Conservation (phyloP, 2,888 invertebrate genomes). For the Apamea anceps region DNA sequence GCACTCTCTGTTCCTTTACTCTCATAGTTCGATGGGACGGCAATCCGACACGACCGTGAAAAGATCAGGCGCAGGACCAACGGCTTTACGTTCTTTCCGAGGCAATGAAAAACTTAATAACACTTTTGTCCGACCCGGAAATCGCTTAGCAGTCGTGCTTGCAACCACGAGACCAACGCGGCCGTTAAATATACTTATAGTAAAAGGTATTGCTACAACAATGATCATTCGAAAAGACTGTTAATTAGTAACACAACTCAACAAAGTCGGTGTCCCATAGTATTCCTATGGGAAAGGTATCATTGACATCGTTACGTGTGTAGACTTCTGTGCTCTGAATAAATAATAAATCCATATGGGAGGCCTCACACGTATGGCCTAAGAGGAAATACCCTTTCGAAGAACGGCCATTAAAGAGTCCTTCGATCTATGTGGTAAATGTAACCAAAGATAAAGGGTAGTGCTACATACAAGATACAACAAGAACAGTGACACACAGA, state of each 20-base stretch:
- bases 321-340: slow-evolving; percentile 37
- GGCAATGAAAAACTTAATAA: too few relatives aligned
- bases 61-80: too few relatives aligned
- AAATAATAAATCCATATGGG: slow-evolving; percentile 53
- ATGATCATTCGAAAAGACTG: slow-evolving; percentile 39
- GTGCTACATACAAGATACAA: not conserved
- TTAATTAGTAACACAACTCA: slow-evolving; percentile 45
- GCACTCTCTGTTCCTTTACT: too few relatives aligned
- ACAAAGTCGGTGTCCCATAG: slow-evolving; percentile 22
- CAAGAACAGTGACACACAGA: not conserved
- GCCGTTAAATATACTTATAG: too few relatives aligned
- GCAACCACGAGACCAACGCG: too few relatives aligned
- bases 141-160: too few relatives aligned
- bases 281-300: slow-evolving; percentile 63
- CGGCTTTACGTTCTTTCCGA: too few relatives aligned
- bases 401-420: not conserved
- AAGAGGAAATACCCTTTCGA: slow-evolving; percentile 14
- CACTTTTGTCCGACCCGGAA: too few relatives aligned
- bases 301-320: slow-evolving; percentile 65
- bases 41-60: too few relatives aligned
- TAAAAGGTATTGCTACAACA: slow-evolving; percentile 8
- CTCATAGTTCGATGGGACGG: too few relatives aligned
- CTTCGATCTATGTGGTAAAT: not conserved
- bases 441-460: not conserved
- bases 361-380: slow-evolving; percentile 43